Evolutionary conservation across 2,797 vertebrate species (phyloP).

Genomic region (Enteromius viviparus): DNA sequence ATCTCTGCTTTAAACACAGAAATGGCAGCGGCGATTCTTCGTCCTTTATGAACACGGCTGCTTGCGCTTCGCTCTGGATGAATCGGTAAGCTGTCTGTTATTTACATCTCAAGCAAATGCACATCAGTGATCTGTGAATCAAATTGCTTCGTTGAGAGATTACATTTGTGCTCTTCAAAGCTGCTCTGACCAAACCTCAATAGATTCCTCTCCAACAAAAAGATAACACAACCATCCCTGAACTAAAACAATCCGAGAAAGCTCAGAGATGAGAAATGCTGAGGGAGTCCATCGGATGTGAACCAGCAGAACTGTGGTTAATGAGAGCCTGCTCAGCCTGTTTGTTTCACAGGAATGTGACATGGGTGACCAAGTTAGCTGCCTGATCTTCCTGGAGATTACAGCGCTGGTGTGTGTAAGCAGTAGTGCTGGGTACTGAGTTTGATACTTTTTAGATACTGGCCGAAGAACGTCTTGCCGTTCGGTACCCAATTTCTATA

Average conservation of each 20-base stretch:
- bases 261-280: slow-evolving; percentile 32
- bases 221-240: not conserved
- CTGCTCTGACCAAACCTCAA: not conserved
- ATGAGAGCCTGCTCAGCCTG: slow-evolving; percentile 54
- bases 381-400: slow-evolving; percentile 70
- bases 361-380: slow-evolving; percentile 71
- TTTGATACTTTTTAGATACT: no score
- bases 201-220: slow-evolving; percentile 4
- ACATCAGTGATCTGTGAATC: not conserved
- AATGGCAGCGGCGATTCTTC: slow-evolving; percentile 86
- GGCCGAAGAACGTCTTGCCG: no score
- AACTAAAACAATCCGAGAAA: not conserved
- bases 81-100: slow-evolving; percentile 72
- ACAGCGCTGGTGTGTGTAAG: slow-evolving; percentile 71
- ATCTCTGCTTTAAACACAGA: slow-evolving; percentile 66
- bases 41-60: slow-evolving; percentile 85
- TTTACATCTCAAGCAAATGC: not conserved
- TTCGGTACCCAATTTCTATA: no score
- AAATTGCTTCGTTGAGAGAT: not conserved
- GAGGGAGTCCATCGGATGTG: not conserved
- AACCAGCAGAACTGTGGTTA: slow-evolving; percentile 24
- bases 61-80: slow-evolving; percentile 82
- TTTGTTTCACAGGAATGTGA: slow-evolving; percentile 68
- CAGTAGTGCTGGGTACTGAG: no score
- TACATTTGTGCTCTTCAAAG: not conserved